Percentiles rank a stretch among this genome's conserved stretches.
These are phyloP conservation scores for Tragelaphus imberbis DNA, from an alignment of 2,113 vertebrate genomes.

Conservation along the genomic window DNA sequence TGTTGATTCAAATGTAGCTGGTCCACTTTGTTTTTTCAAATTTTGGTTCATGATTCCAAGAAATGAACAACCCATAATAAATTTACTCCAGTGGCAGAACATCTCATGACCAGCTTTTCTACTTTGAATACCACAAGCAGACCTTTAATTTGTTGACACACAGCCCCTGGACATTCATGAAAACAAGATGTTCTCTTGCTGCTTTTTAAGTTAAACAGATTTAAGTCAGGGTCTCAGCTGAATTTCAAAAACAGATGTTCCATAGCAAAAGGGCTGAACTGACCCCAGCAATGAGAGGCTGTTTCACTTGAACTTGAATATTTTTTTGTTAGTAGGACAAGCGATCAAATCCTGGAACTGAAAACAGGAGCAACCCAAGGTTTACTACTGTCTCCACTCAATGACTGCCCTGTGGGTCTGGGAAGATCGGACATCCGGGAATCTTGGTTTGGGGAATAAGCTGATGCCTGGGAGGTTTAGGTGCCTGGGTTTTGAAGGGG, in stretches of 20 bases:
- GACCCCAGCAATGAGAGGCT: conserved; percentile 39
- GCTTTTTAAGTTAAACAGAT: conserved; percentile 65
- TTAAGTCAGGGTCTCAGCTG: conserved; percentile 70
- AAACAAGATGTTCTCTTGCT: conserved; percentile 78
- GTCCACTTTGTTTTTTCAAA: conserved; percentile 5
- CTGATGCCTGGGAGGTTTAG: background rate
- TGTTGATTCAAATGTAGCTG: conserved; percentile 12
- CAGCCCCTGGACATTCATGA: conserved; percentile 63
- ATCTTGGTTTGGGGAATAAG: background rate
- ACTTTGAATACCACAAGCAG: conserved; percentile 56
- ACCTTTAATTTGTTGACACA: conserved; percentile 73
- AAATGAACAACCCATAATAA: conserved; percentile 39
- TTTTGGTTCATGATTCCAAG: conserved; percentile 30
- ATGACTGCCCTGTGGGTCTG: background rate
- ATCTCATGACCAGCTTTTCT: conserved; percentile 57
- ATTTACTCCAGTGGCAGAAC: conserved; percentile 40
- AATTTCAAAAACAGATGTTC: conserved; percentile 77
- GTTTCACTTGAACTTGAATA: conserved; percentile 36
- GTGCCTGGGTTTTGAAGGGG: background rate
- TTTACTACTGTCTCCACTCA: background rate
- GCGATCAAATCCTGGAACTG: background rate
- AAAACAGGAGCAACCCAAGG: background rate
- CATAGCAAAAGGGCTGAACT: conserved; percentile 16
- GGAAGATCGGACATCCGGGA: background rate
- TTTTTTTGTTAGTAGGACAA: conserved; percentile 9